Evolutionary conservation across 2,113 vertebrate genomes (phyloP), one percentile per base, ranked within the genome.

Genomic region (Scolopax mira): DNA sequence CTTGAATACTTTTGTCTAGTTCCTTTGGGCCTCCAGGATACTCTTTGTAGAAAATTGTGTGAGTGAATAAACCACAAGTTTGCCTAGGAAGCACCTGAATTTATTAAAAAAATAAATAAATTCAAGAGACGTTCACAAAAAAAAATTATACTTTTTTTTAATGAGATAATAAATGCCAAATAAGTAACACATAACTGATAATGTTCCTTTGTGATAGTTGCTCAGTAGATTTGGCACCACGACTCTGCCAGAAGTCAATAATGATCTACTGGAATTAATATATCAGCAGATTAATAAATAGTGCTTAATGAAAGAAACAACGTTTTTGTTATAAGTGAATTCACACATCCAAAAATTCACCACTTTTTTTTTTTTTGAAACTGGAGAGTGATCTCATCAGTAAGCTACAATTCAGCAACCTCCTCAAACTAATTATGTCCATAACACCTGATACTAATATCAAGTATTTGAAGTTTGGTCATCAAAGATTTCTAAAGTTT

Each of bases 11-110:
- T 97, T 98, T 99, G 97, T 99, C 99, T 97, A 99, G 98, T 90
- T 99, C 99, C 85, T 98, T 99, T 16, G 99, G 99, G 51, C 99
- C 99, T 65, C 99, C 99, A 7, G 99, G 99, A 92, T 99, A 99
- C 85, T 99, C 99, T 93, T 99, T 99, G 97, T 99, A 99, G 98
- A 99, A 99, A 98, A 99, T 99, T 31, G 99, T 99, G 96, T 99
- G 99, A 60, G 99, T 99, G 97, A 99, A 99, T 85, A 99, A 98
- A 72, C 99, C 99, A 91, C 99, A 99, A 2, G 99, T 99, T 97
- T 99, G 99, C 67, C 99, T 98, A 75, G 99, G 99, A 97, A 99
- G 99, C 89, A 99, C 99, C 99, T 99, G 95, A 44, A 96, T 75
- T 81, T 51, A 78, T 28, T 16, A 7, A 13, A 54, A n/a, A 31